These are phyloP conservation scores for Riparia riparia DNA, from an alignment of 2,113 vertebrate species.

Conservation along the genomic window DNA sequence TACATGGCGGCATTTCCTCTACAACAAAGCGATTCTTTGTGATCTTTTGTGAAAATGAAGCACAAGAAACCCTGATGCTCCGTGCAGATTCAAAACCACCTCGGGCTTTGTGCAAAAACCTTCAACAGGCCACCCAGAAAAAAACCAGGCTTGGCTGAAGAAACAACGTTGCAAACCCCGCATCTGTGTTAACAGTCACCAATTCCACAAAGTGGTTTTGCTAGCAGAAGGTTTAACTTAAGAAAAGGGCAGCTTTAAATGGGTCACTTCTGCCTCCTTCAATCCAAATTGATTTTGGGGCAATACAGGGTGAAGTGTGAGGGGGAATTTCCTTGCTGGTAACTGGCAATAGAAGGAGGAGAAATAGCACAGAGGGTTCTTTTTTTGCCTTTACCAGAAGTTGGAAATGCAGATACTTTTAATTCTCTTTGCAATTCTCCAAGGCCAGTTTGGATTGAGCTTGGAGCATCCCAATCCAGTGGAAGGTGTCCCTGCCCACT, in stretches of 20 bases:
- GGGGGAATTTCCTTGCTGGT: not conserved
- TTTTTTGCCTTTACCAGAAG: not conserved
- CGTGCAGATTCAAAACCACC: not conserved
- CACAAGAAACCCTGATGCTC: not conserved
- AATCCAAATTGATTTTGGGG: not conserved
- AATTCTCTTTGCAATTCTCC: not conserved
- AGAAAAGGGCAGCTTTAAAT: not conserved
- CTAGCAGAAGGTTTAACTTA: not conserved
- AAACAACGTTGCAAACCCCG: constrained; percentile 20
- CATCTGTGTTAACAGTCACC: constrained; percentile 1
- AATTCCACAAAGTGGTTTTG: constrained; percentile 42
- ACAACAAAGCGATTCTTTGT: not conserved
- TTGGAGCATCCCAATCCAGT: not conserved
- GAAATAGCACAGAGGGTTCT: not conserved
- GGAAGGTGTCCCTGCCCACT: not conserved
- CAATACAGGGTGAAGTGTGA: not conserved
- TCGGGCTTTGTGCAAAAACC: not conserved
- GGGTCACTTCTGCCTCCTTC: not conserved
- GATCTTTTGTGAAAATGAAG: not conserved
- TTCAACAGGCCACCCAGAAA: constrained; percentile 22
- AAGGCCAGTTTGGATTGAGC: not conserved
- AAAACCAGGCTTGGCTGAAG: constrained; percentile 41
- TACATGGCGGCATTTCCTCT: not conserved
- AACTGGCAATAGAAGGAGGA: not conserved
- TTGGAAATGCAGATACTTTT: not conserved